Conservation (phyloP, 1,140 invertebrate genomes). For the Zelostemma sp. region DNA sequence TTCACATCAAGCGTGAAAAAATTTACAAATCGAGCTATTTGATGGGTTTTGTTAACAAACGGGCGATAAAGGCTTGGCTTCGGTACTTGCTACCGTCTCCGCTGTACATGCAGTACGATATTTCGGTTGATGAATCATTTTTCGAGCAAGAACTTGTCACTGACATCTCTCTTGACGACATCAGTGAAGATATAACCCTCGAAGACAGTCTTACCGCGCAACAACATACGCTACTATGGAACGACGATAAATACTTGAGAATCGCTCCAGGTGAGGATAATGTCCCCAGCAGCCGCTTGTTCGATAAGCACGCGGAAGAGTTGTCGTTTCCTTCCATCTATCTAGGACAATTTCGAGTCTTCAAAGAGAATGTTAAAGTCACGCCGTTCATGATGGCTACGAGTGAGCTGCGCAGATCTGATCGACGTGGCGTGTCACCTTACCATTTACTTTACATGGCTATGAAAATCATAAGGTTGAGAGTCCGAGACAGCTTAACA, state of each 20-base stretch:
- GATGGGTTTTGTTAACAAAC: constrained; percentile 30
- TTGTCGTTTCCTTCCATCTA: constrained; percentile 61
- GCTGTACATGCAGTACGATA: too few relatives aligned
- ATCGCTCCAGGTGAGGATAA: constrained; percentile 46
- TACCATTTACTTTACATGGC: constrained; percentile 47
- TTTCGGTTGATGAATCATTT: too few relatives aligned
- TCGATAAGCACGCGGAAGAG: constrained; percentile 56
- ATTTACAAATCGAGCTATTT: constrained; percentile 47
- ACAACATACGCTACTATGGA: too few relatives aligned
- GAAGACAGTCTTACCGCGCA: constrained; percentile 44
- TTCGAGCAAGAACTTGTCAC: too few relatives aligned
- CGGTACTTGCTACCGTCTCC: too few relatives aligned
- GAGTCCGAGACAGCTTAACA: constrained; percentile 22
- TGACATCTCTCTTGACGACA: constrained; percentile 27
- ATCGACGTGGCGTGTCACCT: constrained; percentile 35
- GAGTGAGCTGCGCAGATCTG: constrained; percentile 41
- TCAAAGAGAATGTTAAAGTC: constrained; percentile 35
- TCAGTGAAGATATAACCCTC: constrained; percentile 41
- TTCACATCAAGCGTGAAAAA: constrained; percentile 46
- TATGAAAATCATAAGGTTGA: constrained; percentile 34
- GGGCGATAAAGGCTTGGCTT: constrained; percentile 34
- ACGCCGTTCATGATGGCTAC: constrained; percentile 42
- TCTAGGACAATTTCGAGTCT: constrained; percentile 50
- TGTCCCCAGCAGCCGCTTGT: constrained; percentile 39
- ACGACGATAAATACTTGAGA: constrained; percentile 46